A percentile compares a stretch with the other conserved stretches of the same genome.
Conservation (phyloP, 2,113 vertebrate genomes). For the Raphicerus campestris region DNA sequence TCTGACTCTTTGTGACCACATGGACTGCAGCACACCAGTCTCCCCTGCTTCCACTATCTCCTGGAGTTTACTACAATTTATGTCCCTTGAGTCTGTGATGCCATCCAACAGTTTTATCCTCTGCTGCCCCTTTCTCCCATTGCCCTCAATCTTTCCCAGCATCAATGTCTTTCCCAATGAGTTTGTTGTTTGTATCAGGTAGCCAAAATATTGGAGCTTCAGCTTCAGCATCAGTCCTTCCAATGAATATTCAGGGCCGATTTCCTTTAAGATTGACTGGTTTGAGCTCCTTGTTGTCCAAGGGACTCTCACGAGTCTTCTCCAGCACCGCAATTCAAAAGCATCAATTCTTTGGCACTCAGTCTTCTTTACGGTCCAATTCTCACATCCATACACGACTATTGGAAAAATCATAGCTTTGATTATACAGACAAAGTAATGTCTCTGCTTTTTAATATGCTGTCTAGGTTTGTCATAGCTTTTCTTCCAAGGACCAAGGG, state of each 20-base stretch:
- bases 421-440: not conserved
- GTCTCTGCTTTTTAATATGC: not conserved
- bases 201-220: not conserved
- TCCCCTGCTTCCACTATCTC: not conserved
- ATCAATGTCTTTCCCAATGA: not conserved
- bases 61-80: not conserved
- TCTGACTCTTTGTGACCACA: not conserved
- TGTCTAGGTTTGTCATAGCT: not conserved
- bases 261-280: not conserved
- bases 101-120: not conserved
- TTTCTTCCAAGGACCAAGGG: not conserved
- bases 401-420: not conserved
- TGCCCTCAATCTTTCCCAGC: not conserved
- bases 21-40: not conserved
- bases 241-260: not conserved
- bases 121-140: not conserved
- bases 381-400: not conserved
- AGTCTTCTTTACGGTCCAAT: not conserved
- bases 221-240: not conserved
- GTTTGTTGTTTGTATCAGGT: not conserved
- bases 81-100: not conserved
- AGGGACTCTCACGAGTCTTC: not conserved
- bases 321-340: not conserved
- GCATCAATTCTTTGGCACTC: not conserved
- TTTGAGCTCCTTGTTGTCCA: not conserved